Conservation (phyloP, 2,888 invertebrate species). For the Bedellia somnulentella region DNA sequence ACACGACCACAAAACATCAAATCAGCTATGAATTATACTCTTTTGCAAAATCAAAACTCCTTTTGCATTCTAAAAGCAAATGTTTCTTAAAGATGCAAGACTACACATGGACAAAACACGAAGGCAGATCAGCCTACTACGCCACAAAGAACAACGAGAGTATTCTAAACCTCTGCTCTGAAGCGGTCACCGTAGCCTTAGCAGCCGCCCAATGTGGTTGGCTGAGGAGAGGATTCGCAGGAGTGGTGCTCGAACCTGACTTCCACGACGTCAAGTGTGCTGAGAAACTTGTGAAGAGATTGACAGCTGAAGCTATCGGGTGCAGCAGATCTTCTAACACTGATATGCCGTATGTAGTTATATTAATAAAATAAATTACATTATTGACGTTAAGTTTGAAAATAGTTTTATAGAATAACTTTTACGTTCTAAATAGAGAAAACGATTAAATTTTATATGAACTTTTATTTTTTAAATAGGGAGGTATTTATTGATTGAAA, state of each 20-base stretch:
- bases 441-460: too few species aligned
- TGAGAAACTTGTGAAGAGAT: slow-evolving; percentile 23
- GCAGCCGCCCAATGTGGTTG: slow-evolving; percentile 31
- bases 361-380: too few species aligned
- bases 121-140: slow-evolving; percentile 23
- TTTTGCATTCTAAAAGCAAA: too few species aligned
- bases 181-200: slow-evolving; percentile 22
- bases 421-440: too few species aligned
- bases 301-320: slow-evolving; percentile 27
- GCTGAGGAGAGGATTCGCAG: slow-evolving; percentile 31
- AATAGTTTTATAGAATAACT: too few species aligned
- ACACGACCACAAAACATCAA: too few species aligned
- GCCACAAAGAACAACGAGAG: slow-evolving; percentile 23
- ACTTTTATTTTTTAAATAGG: too few species aligned
- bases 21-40: too few species aligned
- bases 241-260: slow-evolving; percentile 32
- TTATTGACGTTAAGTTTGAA: too few species aligned
- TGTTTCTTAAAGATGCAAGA: too few species aligned
- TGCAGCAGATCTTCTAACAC: slow-evolving; percentile 27
- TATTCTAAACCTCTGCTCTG: slow-evolving; percentile 35
- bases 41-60: too few species aligned
- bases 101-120: slow-evolving; percentile 40
- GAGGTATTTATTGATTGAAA: too few species aligned
- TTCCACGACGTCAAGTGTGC: slow-evolving; percentile 24
- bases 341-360: slow-evolving; percentile 41